A percentile compares a stretch with the other conserved stretches of the same genome.
phyloP scores from a whole-genome alignment of 2,797 vertebrate genomes.

The Pampus argenteus region DNA sequence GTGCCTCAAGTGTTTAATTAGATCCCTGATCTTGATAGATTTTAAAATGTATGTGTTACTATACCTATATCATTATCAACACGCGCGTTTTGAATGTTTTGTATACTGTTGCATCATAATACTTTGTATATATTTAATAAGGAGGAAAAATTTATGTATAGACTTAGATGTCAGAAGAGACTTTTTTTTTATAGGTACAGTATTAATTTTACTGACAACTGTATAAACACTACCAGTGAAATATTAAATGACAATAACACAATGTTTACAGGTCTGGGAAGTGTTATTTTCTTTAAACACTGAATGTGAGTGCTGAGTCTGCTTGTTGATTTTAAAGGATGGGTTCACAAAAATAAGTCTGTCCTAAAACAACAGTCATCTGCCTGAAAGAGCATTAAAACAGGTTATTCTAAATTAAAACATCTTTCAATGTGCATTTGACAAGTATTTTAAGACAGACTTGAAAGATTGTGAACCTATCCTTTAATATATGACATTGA shows the following conservation, averaged over 20 bases:
- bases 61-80: constrained; percentile 7
- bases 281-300: background rate
- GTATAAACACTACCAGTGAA: constrained; percentile 23
- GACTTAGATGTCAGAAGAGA: constrained; percentile 15
- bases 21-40: constrained; percentile 6
- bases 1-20: constrained; percentile 45
- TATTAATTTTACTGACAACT: constrained; percentile 30
- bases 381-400: too few species aligned
- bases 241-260: constrained; percentile 31
- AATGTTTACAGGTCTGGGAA: constrained; percentile 8
- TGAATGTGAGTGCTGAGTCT: background rate
- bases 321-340: too few species aligned
- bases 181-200: constrained; percentile 32
- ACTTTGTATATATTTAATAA: constrained; percentile 6
- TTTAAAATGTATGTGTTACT: background rate
- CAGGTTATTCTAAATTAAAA: too few species aligned
- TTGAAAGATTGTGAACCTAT: too few species aligned
- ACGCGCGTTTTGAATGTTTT: constrained; percentile 30
- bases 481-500: background rate
- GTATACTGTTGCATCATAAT: constrained; percentile 19
- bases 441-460: too few species aligned
- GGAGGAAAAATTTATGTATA: background rate
- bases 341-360: too few species aligned
- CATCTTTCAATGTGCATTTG: too few species aligned
- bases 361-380: too few species aligned